Base-by-base conservation (phyloP, 2,113 vertebrate genomes). In the Haliaeetus leucogaster region DNA sequence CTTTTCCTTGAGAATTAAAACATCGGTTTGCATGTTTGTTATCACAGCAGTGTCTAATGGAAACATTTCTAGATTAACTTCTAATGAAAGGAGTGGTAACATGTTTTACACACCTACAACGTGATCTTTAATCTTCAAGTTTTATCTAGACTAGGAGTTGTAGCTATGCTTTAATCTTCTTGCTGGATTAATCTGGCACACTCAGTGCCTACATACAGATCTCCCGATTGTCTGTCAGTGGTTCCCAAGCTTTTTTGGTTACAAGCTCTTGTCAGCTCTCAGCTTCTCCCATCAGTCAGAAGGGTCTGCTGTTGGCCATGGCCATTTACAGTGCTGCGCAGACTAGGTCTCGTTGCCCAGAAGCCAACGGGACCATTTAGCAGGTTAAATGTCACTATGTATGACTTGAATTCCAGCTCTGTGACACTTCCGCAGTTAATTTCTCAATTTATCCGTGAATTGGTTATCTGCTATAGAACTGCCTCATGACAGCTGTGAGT, bases 81-180 rank as follows among this genome's bases (percentile, higher is more conserved):
- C 40, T 84, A 65, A 74, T 61, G 92, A 86, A 74, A 97, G 96
- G 83, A 87, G 89, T 71, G 73, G 56, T n/a, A 59, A 4, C 61
- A 7, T 90, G 85, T 89, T 93, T 42, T 76, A 22, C 86, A 89
- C 86, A 92, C 95, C 94, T 97, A 52, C 89, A 65, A 36, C 1
- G 2, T 56, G 86, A 84, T 87, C 79, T 89, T 82, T 94, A 86
- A 95, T 97, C 96, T 86, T 22, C 20, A 11, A 3, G 40, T 83
- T 92, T 95, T 84, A 95, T 96, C 90, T 96, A 59, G 72, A 18
- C 55, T 21, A 59, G 94, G 82, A 93, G 82, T 71, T 95, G 92
- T 56, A 84, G 83, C 92, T 96, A 22, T 94, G 96, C 90, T 97
- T 96, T 95, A 78, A 96, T 93, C 92, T 89, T 34, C 74, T 84